A percentile compares a stretch with the other conserved stretches of the same genome.
phyloP scores from a whole-genome alignment of 2,797 vertebrate species.

The Carduelis carduelis region DNA sequence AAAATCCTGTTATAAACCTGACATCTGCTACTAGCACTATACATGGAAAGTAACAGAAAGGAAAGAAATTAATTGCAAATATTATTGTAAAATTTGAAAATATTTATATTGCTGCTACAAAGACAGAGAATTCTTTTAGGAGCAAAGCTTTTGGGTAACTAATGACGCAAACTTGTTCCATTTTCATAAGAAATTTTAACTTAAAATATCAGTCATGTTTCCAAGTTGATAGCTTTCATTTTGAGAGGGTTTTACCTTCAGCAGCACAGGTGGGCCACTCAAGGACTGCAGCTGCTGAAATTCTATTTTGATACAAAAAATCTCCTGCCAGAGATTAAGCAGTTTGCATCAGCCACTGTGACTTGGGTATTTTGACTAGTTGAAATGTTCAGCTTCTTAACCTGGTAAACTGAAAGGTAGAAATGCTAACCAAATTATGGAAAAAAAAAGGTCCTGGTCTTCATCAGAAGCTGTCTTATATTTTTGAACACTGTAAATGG shows the following conservation, averaged over 20 bases:
- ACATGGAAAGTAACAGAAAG: neutral
- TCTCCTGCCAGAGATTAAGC: neutral
- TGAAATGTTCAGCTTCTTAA: neutral
- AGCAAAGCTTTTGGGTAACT: neutral
- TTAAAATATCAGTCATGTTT: neutral
- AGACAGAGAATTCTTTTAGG: neutral
- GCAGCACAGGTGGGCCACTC: neutral
- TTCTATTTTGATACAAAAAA: neutral
- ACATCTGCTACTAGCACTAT: neutral
- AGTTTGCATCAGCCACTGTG: rapidly evolving
- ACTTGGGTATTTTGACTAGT: neutral
- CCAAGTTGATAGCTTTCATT: neutral
- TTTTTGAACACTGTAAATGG: neutral
- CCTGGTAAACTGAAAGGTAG: neutral
- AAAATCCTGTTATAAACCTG: neutral
- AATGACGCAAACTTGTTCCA: neutral
- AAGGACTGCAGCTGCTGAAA: neutral
- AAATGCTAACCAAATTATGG: neutral
- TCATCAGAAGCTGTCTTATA: neutral
- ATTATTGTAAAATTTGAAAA: neutral
- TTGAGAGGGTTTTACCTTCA: neutral
- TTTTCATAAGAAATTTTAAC: neutral
- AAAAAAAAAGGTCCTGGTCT: neutral
- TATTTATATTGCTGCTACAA: neutral
- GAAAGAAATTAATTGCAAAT: neutral